Percentiles rank a stretch among this genome's conserved stretches.
These are phyloP conservation scores for Lagria hirta DNA, from an alignment of 2,888 invertebrate genomes.

Conservation along the genomic window DNA sequence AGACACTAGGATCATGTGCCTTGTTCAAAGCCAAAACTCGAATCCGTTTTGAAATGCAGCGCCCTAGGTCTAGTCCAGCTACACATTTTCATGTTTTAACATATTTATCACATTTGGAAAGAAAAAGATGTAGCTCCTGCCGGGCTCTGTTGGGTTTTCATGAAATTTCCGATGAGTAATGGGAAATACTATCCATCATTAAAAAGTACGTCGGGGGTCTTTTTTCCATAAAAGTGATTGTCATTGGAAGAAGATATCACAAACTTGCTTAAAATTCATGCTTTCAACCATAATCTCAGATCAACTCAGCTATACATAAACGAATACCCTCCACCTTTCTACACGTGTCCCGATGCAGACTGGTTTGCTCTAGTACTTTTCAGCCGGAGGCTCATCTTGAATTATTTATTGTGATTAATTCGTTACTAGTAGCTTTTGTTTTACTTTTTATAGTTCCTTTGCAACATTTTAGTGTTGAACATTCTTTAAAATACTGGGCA, in stretches of 20 bases:
- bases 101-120: conserved; percentile 4
- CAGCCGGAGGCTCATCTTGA: conserved; percentile 36
- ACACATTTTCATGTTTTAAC: background rate
- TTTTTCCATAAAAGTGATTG: conserved; percentile 32
- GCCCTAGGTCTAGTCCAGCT: background rate
- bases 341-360: conserved; percentile 37
- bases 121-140: conserved; percentile 5
- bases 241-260: conserved; percentile 42
- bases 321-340: conserved; percentile 24
- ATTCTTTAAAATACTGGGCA: conserved; percentile 19
- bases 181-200: conserved; percentile 6
- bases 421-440: conserved; percentile 32
- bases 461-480: conserved; percentile 1
- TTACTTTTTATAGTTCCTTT: conserved; percentile 16
- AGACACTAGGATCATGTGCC: conserved; percentile 22
- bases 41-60: conserved; percentile 6
- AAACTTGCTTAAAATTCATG: conserved; percentile 38
- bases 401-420: conserved; percentile 44
- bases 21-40: no score
- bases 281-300: conserved; percentile 35
- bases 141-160: conserved; percentile 1
- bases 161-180: conserved; percentile 2
- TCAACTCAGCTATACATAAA: conserved; percentile 21
- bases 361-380: conserved; percentile 28
- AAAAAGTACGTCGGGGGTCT: conserved; percentile 12